These are phyloP conservation scores for Endomychus coccineus DNA, from an alignment of 2,888 invertebrate species.

Conservation along the genomic window DNA sequence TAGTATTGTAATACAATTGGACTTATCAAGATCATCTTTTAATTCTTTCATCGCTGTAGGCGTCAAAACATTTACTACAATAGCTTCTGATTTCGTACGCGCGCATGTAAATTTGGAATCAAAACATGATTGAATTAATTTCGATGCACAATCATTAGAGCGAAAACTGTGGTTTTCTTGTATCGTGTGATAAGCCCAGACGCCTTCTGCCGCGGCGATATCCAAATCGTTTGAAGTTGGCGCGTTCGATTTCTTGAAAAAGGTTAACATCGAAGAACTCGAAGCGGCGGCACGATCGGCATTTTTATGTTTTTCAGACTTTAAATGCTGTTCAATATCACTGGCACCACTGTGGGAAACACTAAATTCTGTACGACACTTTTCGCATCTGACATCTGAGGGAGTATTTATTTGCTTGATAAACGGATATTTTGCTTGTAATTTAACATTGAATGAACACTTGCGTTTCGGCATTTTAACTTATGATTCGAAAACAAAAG, in stretches of 20 bases:
- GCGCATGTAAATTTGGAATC: slow-evolving; percentile 30
- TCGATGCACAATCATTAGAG: slow-evolving; percentile 25
- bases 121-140: slow-evolving; percentile 27
- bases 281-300: slow-evolving; percentile 25
- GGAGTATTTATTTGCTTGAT: too few species aligned
- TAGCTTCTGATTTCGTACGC: slow-evolving; percentile 28
- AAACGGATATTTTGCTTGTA: too few species aligned
- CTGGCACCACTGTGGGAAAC: slow-evolving; percentile 19
- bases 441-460: too few species aligned
- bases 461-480: too few species aligned
- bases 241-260: slow-evolving; percentile 20
- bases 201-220: slow-evolving; percentile 20
- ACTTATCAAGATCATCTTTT: slow-evolving; percentile 15
- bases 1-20: slow-evolving; percentile 20
- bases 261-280: slow-evolving; percentile 20
- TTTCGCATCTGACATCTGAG: slow-evolving; percentile 14
- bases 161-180: slow-evolving; percentile 27
- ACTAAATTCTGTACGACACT: slow-evolving; percentile 25
- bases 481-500: too few species aligned
- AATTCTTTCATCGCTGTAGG: neutral
- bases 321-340: slow-evolving; percentile 26
- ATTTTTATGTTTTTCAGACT: slow-evolving; percentile 26
- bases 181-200: slow-evolving; percentile 23
- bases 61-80: slow-evolving; percentile 27
- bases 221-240: slow-evolving; percentile 26